Evolutionary conservation across 2,888 invertebrate genomes (phyloP), one percentile per base, ranked within the genome.

Genomic region (Mimas tiliae): DNA sequence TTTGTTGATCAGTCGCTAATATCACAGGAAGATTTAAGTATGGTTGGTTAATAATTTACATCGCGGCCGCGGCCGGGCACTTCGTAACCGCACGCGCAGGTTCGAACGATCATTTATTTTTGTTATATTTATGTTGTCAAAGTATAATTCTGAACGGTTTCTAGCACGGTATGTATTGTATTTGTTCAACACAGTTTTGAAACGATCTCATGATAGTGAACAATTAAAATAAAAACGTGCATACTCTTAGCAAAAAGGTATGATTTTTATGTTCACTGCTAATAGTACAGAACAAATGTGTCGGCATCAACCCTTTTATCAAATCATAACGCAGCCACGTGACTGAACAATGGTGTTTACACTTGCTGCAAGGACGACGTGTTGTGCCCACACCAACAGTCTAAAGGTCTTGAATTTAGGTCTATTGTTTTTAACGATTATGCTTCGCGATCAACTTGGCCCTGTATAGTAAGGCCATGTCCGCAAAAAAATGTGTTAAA

Each of bases 301-400:
- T 65, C 76, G 77, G 75, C 77, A 79, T 79, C 82, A 80, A 83
- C 80, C 78, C 78, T 83, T 86, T 88, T 87, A 87, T 87, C 86
- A 86, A 84, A 87, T 86, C 81, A 87, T 91, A 88, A 89, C 89
- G 78, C 79, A 79, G 82, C 88, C 89, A 90, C 89, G 89, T 90
- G 90, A 90, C 86, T 77, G 85, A 90, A 91, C 91, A 91, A 91
- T 89, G 83, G 88, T 89, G 90, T 91, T 91, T 91, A 89, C 85
- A 86, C 80, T 89, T 72, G 75, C 69, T 73, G 81, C 87, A 90
- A 90, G 89, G 87, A 89, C 88, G 76, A 78, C 77, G 74, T 81
- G 77, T 79, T 80, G 76, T 82, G 73, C 71, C 69, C 73, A 77
- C 74, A 65, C 34, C 47, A 47, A 47, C 55, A 47, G 38, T 76